Conservation (phyloP, 2,888 invertebrate genomes). For the Lochmaea capreae region DNA sequence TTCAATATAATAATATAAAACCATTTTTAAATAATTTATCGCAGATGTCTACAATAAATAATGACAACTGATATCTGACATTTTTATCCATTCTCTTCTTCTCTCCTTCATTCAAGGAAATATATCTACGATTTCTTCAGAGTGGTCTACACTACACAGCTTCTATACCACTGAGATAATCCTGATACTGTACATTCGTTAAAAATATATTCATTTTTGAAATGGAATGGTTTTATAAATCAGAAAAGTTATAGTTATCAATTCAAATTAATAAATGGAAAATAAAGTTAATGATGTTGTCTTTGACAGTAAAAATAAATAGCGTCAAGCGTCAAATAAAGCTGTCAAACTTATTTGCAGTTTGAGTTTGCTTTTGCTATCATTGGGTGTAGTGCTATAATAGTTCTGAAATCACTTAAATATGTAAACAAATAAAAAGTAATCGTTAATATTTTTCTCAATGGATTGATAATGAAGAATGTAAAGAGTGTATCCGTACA, state of each 20-base stretch:
- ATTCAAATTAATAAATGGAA: background rate
- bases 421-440: constrained; percentile 31
- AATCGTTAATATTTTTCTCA: constrained; percentile 23
- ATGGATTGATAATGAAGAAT: constrained; percentile 64
- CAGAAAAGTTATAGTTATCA: too few species aligned
- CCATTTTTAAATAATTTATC: background rate
- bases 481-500: constrained; percentile 79
- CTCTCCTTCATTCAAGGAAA: background rate
- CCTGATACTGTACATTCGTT: too few species aligned
- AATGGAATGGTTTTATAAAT: too few species aligned
- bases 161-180: too few species aligned
- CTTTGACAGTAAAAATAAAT: too few species aligned
- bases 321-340: background rate
- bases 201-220: too few species aligned
- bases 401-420: background rate
- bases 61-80: background rate
- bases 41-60: background rate
- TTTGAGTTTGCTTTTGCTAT: background rate
- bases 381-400: background rate
- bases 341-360: background rate
- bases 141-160: background rate
- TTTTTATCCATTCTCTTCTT: background rate
- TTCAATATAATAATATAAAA: background rate
- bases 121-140: background rate
- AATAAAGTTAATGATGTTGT: background rate